phyloP scores from a whole-genome alignment of 2,113 vertebrate genomes.

The Brevimyrus niger region DNA sequence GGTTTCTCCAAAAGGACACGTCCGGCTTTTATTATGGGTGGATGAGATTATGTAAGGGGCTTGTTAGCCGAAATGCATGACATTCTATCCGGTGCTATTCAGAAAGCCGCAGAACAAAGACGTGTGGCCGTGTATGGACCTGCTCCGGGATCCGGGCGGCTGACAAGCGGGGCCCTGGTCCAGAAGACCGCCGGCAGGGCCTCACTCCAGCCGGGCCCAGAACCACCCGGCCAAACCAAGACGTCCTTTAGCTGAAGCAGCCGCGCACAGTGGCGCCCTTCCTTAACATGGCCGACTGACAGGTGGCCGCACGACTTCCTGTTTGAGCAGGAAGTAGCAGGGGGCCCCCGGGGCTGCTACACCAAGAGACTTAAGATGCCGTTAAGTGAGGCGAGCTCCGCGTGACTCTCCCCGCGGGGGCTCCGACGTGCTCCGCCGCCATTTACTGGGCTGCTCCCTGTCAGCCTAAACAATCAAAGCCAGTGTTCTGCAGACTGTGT shows the following conservation, averaged over 20 bases:
- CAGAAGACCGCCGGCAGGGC: neutral
- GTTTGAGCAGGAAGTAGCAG: neutral
- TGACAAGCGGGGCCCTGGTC: neutral
- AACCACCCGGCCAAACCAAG: neutral
- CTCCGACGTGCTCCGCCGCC: neutral
- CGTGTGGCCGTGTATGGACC: neutral
- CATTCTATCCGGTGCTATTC: neutral
- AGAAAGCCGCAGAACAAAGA: neutral
- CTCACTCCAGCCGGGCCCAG: neutral
- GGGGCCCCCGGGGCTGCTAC: neutral
- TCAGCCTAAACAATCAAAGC: constrained; percentile 30
- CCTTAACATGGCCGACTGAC: neutral
- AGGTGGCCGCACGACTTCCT: neutral
- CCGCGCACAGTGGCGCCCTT: neutral
- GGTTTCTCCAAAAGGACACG: constrained; percentile 38
- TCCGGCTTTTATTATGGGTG: neutral
- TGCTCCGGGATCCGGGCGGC: neutral
- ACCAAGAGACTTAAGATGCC: constrained; percentile 23
- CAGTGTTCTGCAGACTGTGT: neutral
- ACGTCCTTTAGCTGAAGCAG: neutral
- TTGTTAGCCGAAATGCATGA: neutral
- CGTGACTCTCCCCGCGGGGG: neutral
- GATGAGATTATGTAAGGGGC: neutral
- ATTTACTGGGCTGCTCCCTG: constrained; percentile 30
- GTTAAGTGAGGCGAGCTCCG: neutral